Conservation (phyloP, 2,888 invertebrate genomes). For the Alentia gelatinosa region DNA sequence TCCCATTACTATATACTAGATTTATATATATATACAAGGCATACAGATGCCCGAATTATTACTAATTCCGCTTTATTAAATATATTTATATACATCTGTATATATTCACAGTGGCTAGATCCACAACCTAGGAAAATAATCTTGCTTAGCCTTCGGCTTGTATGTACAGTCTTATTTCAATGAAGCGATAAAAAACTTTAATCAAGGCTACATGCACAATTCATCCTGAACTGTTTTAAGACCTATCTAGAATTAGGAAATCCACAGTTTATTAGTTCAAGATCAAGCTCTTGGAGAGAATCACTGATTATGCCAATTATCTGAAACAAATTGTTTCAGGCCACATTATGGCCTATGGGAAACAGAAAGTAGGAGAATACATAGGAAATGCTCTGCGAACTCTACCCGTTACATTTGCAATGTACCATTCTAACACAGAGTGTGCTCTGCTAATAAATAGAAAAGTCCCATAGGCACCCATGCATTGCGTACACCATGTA, state of each 20-base stretch:
- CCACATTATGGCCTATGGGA: too few species aligned
- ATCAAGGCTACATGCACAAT: background rate
- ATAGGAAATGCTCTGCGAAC: too few species aligned
- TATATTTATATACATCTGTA: constrained; percentile 21
- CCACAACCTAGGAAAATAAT: background rate
- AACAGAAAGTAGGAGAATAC: too few species aligned
- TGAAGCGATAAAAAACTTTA: background rate
- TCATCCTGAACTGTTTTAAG: background rate
- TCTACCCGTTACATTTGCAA: background rate
- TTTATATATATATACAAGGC: background rate
- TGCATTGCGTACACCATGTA: too few species aligned
- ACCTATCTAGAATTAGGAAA: background rate
- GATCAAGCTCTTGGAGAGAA: too few species aligned
- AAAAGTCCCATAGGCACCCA: too few species aligned
- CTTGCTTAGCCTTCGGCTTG: background rate
- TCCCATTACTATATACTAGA: background rate
- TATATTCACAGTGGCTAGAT: constrained; percentile 11
- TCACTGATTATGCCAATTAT: too few species aligned
- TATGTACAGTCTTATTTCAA: background rate
- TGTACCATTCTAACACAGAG: background rate
- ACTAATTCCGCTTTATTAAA: background rate
- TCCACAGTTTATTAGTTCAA: background rate
- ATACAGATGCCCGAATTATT: background rate
- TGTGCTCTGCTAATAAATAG: background rate
- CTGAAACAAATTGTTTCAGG: too few species aligned